phyloP scores from a whole-genome alignment of 2,113 vertebrate species.

The Nothoprocta perdicaria region DNA sequence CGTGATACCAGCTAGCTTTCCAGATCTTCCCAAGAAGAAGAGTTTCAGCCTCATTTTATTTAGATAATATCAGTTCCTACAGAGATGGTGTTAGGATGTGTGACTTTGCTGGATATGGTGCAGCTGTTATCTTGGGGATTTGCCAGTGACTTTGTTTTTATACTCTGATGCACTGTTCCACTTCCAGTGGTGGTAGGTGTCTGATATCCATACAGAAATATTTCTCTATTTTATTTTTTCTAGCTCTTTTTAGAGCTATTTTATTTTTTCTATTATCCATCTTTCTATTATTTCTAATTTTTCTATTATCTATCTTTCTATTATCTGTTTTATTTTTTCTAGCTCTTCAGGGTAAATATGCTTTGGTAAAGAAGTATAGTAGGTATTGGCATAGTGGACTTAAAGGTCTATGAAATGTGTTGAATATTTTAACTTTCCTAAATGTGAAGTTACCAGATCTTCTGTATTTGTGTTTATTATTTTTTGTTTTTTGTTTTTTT shows the following conservation, averaged over 20 bases:
- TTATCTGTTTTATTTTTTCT: slow-evolving; percentile 25
- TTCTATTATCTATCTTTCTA: too few relatives aligned
- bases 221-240: slow-evolving; percentile 23
- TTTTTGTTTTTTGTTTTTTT: neutral
- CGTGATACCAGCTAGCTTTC: neutral
- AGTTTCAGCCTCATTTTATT: neutral
- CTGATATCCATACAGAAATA: neutral
- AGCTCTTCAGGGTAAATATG: neutral
- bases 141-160: slow-evolving; percentile 9
- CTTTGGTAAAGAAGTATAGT: neutral
- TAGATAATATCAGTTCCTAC: neutral
- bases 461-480: neutral
- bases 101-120: neutral
- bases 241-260: too few relatives aligned
- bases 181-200: neutral
- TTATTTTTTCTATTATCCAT: too few relatives aligned
- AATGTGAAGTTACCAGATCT: neutral
- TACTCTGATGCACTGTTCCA: neutral
- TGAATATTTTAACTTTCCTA: neutral
- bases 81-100: neutral
- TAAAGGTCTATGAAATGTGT: neutral
- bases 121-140: slow-evolving; percentile 22
- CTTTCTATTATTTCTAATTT: too few relatives aligned
- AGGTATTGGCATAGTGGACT: neutral
- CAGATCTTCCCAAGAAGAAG: neutral